Conservation (phyloP, 2,797 vertebrate species). For the Chelonia mydas region DNA sequence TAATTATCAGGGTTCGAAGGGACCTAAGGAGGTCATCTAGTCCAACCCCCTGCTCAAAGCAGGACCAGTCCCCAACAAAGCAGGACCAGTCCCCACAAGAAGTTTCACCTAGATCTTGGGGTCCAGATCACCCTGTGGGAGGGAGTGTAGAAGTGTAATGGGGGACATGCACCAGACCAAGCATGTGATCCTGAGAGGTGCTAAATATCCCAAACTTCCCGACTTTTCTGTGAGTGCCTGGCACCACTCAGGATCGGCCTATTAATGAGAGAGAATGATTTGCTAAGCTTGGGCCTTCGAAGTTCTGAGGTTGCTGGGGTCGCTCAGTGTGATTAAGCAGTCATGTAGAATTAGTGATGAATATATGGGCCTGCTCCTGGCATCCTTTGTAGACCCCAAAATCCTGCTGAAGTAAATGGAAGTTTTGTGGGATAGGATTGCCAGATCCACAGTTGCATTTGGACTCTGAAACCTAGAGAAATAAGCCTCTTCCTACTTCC, state of each 20-base stretch:
- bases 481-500: not conserved
- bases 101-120: not conserved
- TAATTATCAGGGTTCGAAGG: too few relatives aligned
- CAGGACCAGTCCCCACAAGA: not conserved
- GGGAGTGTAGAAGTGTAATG: too few relatives aligned
- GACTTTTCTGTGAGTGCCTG: not conserved
- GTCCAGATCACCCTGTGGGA: not conserved
- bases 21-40: too few relatives aligned
- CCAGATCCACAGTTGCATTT: not conserved
- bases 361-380: rapidly evolving
- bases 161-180: not conserved
- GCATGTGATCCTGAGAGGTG: not conserved
- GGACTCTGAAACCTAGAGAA: not conserved
- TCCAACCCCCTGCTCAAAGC: too few relatives aligned
- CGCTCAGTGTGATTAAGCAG: not conserved
- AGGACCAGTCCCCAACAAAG: too few relatives aligned
- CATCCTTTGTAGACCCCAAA: not conserved
- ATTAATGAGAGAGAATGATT: not conserved
- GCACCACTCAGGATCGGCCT: rapidly evolving
- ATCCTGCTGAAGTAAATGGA: not conserved
- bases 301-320: not conserved
- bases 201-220: not conserved
- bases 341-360: not conserved
- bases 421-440: not conserved
- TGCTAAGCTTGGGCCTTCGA: not conserved